Evolutionary conservation across 2,888 invertebrate genomes (phyloP), one percentile per base, ranked within the genome.

Genomic region (Pseudococcus jackbeardsleyi): DNA sequence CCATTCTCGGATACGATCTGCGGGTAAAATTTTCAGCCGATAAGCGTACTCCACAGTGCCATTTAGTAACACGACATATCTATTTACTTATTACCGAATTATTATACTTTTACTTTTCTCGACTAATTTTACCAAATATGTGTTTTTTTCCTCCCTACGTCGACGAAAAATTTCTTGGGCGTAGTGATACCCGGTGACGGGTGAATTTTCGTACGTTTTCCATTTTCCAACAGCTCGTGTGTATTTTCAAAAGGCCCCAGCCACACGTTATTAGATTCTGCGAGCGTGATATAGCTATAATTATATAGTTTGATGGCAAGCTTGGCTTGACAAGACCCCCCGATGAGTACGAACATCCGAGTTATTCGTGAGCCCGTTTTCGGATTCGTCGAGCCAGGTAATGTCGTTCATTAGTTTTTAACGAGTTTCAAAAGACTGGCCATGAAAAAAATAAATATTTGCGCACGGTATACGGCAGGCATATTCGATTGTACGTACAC

Each of bases 1-100:
- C 59, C 54, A 26, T 59, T 64, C 17, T 85, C 26, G 85, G 59
- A 85, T 85, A 85, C 85, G 85, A 85, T 85, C 85, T 54, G 39
- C 59, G 64, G 85, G 59, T 85, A 85, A 85, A 85, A 85, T 85
- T 85, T 85, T 59, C 17, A 85, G 54, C 64, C 64, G 85, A 85
- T 85, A 85, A 85, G 85, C 59, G 85, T 17, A 85, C 85, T 85
- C 64, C 59, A 64, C 64, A 59, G 85, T 85, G 54, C 85, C 85
- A 85, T 85, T 85, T 85, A 85, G 85, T 64, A 85, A 85, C 85
- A 85, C 85, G 85, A 64, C 85, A 85, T 85, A 85, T 85, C 85
- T 85, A 85, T 85, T 85, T 39, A 85, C 79, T 82, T 82, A 82
- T 82, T 46, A 82, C 79, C 15, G 79, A 82, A 82, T 82, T 82